Evolutionary conservation across 2,797 vertebrate species (phyloP), one percentile per base, ranked within the genome.

Genomic region (Melanitta fusca): DNA sequence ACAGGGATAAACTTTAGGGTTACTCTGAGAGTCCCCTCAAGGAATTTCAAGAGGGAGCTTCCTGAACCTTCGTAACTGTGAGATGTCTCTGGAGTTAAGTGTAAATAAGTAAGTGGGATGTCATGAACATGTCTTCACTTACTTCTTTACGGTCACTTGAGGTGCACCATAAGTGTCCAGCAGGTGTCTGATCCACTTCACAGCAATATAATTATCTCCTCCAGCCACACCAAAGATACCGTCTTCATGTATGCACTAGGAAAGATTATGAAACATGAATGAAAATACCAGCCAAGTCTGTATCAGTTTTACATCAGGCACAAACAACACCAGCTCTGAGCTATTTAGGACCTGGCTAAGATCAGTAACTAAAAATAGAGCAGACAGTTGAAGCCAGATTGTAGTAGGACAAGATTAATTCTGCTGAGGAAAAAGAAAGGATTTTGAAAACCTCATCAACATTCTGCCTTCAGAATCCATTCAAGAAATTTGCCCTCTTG

Each of bases 291-390:
- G 86, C 88, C 74, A 96, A 89, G 51, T 85, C 93, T 93, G 81
- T 92, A 89, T 96, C 93, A 69, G 88, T 91, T 96, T 94, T 94
- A 65, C 72, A 96, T 93, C 93, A 94, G 93, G 93, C 95, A 95
- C 88, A 96, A 96, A 96, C 94, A 96, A 68, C 95, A 93, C 41
- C 81, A 96, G 75, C 74, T 85, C 86, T 69, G 68, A 92, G 86
- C 81, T 96, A 97, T 96, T 95, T 97, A 92, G 75, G 86, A 85
- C 72, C 91, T 94, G 91, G 86, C 88, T 96, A 89, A 91, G 79
- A 96, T 30, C 51, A 41, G 74, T 77, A 71, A 61, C 95, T 89
- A 96, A 95, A 96, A 96, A 96, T 96, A 97, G 81, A 91, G 43
- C 1, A 5, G 93, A 69, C 13, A 89, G 92, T 95, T 71, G 86